Base-by-base conservation (phyloP, 1,140 invertebrate genomes). In the Tetragnatha versicolor region DNA sequence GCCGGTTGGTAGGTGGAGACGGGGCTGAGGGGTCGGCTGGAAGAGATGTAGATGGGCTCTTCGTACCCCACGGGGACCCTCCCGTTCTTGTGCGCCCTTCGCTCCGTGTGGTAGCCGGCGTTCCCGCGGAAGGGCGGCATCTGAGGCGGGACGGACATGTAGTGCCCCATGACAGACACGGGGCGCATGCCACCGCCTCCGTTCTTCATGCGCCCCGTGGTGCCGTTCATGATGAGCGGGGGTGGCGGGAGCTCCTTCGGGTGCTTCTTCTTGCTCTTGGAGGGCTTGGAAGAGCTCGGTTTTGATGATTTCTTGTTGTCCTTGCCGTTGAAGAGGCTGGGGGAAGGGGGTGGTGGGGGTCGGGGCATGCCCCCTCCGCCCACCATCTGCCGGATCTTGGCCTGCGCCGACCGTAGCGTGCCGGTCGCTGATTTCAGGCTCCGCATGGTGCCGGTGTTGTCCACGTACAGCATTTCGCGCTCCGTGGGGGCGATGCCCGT, bases 321-420 rank as follows among this genome's bases (percentile, higher is more conserved):
- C 51, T 79, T 81, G 9, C 79, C 81, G 49, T 66, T 70, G 20
- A 60, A 60, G 20, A 75, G 73, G 51, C 82, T 72, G 20, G 81
- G 66, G 27, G 81, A 47, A 17, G 79, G 77, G 29, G 84, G 80
- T 72, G 82, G 66, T 49, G 72, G 81, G 25, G 81, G 94, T 29
- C 93, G 93, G 3, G 93, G 93, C 12, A 92, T 90, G 1, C 92
- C 90, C 4, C 93, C 90, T 0, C 93, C 91, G 70, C 92, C 88
- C 42, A 91, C 88, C 66, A 93, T 91, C 86, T 94, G 94, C 9
- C 94, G 88, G 0, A 93, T 93, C 55, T 51, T 82, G 45, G 53
- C 69, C 68, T 29, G 83, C 82, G 39, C 79, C 77, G 53, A 83
- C 81, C 45, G 81, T 81, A 69, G 82, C 80, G 27, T 79, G 42